Evolutionary conservation across 2,888 invertebrate genomes (phyloP).

Genomic region (Drosophila subsilvestris): DNA sequence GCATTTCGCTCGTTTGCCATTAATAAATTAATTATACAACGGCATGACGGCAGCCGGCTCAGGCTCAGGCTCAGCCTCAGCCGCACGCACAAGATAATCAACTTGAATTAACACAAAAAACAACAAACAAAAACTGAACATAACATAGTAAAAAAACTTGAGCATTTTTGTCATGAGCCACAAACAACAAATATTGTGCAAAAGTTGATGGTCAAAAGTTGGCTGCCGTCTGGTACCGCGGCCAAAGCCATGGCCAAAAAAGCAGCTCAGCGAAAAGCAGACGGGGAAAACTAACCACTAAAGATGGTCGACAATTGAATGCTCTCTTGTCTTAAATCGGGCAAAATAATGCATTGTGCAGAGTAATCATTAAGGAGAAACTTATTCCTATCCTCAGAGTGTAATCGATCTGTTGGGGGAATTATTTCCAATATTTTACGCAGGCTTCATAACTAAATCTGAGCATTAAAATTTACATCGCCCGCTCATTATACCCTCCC

Average conservation of each 20-base stretch:
- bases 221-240: slow-evolving; percentile 45
- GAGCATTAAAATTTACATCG: slow-evolving; percentile 49
- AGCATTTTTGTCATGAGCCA: slow-evolving; percentile 31
- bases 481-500: slow-evolving; percentile 45
- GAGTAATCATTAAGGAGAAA: too few species aligned
- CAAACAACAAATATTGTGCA: slow-evolving; percentile 33
- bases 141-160: slow-evolving; percentile 14
- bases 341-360: too few species aligned
- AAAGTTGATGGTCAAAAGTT: slow-evolving; percentile 62
- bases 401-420: too few species aligned
- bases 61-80: slow-evolving; percentile 21
- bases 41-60: slow-evolving; percentile 21
- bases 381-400: too few species aligned
- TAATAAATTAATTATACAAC: slow-evolving; percentile 66
- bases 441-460: too few species aligned
- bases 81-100: slow-evolving; percentile 22
- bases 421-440: too few species aligned
- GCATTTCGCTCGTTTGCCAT: slow-evolving; percentile 50
- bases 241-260: slow-evolving; percentile 69
- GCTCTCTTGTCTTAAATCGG: background rate
- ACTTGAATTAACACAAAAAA: slow-evolving; percentile 26
- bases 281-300: background rate
- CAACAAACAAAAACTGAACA: slow-evolving; percentile 15
- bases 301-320: background rate
- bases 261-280: slow-evolving; percentile 23